Conservation (phyloP, 2,888 invertebrate genomes). For the Platycheirus albimanus region DNA sequence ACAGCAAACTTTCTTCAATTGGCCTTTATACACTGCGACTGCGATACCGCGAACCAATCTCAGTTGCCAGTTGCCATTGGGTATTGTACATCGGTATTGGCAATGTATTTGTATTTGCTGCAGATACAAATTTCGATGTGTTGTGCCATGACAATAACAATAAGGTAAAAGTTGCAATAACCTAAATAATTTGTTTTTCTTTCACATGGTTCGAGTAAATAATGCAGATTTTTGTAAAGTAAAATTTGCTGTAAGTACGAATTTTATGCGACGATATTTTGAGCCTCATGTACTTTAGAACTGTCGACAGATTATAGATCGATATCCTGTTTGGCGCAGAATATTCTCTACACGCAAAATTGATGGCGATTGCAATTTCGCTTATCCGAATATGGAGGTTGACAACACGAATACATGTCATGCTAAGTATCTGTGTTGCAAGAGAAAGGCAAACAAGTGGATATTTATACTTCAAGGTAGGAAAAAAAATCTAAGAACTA, state of each 20-base stretch:
- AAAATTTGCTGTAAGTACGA: too few species aligned
- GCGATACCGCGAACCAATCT: slow-evolving; percentile 15
- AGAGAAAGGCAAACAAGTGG: slow-evolving; percentile 32
- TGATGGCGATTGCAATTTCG: too few species aligned
- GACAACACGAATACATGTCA: neutral
- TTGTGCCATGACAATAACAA: slow-evolving; percentile 20
- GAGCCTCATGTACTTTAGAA: too few species aligned
- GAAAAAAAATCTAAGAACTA: neutral
- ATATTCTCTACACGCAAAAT: too few species aligned
- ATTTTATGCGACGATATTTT: too few species aligned
- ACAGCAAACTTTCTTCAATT: slow-evolving; percentile 52
- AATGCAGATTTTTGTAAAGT: slow-evolving; percentile 38
- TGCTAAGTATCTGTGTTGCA: too few species aligned
- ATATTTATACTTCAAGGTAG: neutral
- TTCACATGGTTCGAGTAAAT: slow-evolving; percentile 1
- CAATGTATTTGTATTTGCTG: neutral
- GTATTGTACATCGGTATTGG: neutral
- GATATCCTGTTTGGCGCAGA: too few species aligned
- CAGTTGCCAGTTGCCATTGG: too few species aligned
- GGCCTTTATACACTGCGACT: slow-evolving; percentile 37
- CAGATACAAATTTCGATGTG: neutral
- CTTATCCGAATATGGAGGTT: neutral
- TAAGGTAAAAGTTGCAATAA: slow-evolving; percentile 65
- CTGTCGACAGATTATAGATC: too few species aligned
- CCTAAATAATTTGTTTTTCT: slow-evolving; percentile 60